Conservation (phyloP, 1,140 invertebrate species). For the Drusus annulatus region DNA sequence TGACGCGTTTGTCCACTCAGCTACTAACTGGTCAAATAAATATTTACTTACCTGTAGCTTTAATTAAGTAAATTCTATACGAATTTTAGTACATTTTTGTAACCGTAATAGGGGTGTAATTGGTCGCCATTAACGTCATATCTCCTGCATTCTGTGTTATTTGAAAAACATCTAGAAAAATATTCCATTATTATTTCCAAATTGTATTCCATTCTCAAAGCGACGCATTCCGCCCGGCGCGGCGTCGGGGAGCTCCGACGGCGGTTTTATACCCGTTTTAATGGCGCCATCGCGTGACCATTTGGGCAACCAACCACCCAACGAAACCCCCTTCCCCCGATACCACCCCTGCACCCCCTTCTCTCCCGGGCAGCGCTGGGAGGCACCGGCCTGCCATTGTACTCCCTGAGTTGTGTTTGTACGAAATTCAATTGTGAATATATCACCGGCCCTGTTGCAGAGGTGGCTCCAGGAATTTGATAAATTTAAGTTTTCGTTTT, state of each 20-base stretch:
- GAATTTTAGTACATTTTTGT: neutral
- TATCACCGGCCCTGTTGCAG: conserved; percentile 48
- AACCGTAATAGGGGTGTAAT: neutral
- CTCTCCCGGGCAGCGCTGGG: neutral
- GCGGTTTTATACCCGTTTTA: conserved; percentile 56
- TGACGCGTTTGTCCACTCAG: no score
- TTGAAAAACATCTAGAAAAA: conserved; percentile 21
- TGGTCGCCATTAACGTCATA: conserved; percentile 10
- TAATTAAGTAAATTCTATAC: neutral
- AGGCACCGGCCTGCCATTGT: conserved; percentile 36
- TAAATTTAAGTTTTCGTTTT: no score
- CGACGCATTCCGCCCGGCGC: conserved; percentile 23
- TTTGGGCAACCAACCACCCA: conserved; percentile 31
- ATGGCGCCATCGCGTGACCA: conserved; percentile 57
- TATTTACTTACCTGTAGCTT: neutral
- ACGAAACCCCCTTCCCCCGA: neutral
- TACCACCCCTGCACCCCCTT: neutral
- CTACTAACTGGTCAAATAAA: no score
- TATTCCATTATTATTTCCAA: conserved; percentile 14
- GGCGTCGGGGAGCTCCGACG: conserved; percentile 40
- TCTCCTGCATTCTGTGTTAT: conserved; percentile 14
- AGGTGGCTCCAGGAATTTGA: conserved; percentile 31
- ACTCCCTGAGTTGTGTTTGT: conserved; percentile 17
- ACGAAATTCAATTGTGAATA: conserved; percentile 57
- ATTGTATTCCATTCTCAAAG: conserved; percentile 26